phyloP scores from a whole-genome alignment of 2,888 invertebrate species.

The Lasioglossum zephyrum region DNA sequence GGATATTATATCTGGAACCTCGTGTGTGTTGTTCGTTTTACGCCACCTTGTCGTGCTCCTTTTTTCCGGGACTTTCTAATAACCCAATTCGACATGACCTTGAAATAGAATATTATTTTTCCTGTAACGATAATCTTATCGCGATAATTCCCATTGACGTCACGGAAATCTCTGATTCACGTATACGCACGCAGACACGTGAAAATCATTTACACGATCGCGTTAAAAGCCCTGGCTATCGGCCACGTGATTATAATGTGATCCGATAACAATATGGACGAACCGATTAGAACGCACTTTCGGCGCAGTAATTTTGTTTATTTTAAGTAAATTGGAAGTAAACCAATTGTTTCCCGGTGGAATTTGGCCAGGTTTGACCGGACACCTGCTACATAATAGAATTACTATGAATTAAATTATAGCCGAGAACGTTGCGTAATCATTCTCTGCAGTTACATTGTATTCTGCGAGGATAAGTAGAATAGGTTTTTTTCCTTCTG shows the following conservation, averaged over 20 bases:
- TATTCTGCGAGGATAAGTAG: not conserved
- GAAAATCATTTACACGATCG: conserved; percentile 6
- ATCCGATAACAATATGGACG: conserved; percentile 33
- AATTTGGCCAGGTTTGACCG: not conserved
- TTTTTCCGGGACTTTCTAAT: not conserved
- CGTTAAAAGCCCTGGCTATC: conserved; percentile 41
- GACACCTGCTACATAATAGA: not conserved
- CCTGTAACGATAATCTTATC: conserved; percentile 20
- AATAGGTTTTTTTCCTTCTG: not conserved
- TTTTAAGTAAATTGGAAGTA: conserved; percentile 49
- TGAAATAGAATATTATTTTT: conserved; percentile 23
- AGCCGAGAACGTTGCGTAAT: not conserved
- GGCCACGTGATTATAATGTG: conserved; percentile 67
- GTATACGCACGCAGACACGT: not conserved
- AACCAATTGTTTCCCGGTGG: conserved; percentile 34
- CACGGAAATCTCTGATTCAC: not conserved
- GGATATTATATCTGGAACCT: not conserved
- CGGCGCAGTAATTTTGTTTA: conserved; percentile 56
- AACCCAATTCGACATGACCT: conserved; percentile 28
- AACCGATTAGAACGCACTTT: conserved; percentile 55
- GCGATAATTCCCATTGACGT: conserved; percentile 30
- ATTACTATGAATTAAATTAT: not conserved
- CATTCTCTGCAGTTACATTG: not conserved
- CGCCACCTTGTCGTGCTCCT: too few species aligned
- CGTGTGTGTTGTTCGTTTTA: not conserved